Base-by-base conservation (phyloP, 2,888 invertebrate genomes). In the Ectropis crepuscularia region DNA sequence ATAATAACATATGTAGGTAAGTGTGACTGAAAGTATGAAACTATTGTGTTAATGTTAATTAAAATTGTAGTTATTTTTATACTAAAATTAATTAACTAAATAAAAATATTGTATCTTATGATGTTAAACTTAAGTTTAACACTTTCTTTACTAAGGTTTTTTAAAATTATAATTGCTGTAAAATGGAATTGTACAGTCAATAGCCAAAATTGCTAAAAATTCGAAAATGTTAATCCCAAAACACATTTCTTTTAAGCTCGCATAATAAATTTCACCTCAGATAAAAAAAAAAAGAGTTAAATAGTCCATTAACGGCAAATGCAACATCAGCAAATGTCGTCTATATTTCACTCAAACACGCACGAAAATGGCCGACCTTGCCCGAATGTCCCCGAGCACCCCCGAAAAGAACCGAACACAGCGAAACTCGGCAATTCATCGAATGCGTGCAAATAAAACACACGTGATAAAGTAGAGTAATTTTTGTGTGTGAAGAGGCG, bases 401-500 rank as follows among this genome's bases (percentile, higher is more conserved):
- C 69, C 69, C 74, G 72, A 74, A 72, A 67, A 67, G 65, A 64
- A 62, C 71, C 77, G 73, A 78, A 74, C 66, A 68, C 45, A 11
- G 41, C n/a, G 63, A 68, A 70, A 59, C 53, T 45, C 54, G 37
- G 47, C 78, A 73, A 82, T 80, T 72, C 75, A 70, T 80, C 77
- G 74, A 70, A 69, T 70, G 73, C 76, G 73, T 74, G 67, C 79
- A 77, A 81, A 81, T 85, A 82, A 83, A 83, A 80, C 83, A 79
- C 79, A 67, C 69, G 67, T 85, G 86, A 87, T 82, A 79, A 75
- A 87, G 74, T 78, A 78, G 70, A 74, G 74, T 77, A 79, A 82
- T 86, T 85, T 82, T 77, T 73, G 74, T 67, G 68, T 71, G 76
- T 79, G 77, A 82, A 81, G 81, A 78, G 78, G 73, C 73, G 70